Percentiles rank a stretch among this genome's conserved stretches.
These are phyloP conservation scores for Drosophila tanythrix DNA, from an alignment of 2,888 invertebrate species.

Conservation along the genomic window DNA sequence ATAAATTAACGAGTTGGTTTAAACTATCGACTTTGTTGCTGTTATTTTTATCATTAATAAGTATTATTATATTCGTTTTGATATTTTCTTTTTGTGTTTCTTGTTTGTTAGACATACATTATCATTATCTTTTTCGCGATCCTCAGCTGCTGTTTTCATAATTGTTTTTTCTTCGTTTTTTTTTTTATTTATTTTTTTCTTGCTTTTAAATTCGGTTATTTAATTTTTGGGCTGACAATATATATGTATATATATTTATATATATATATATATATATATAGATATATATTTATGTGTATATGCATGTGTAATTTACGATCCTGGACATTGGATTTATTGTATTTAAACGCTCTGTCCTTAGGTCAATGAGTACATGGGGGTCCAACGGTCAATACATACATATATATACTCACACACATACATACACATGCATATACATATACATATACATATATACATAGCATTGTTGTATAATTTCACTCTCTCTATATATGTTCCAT, in stretches of 20 bases:
- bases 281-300: neutral
- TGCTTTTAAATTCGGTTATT: conserved; percentile 67
- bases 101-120: conserved; percentile 45
- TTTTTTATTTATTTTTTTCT: conserved; percentile 17
- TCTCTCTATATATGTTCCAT: conserved; percentile 37
- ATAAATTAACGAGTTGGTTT: conserved; percentile 24
- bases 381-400: neutral
- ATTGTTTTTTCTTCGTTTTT: conserved; percentile 17
- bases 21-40: conserved; percentile 45
- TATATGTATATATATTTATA: conserved; percentile 32
- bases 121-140: conserved; percentile 17
- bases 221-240: conserved; percentile 33
- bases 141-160: conserved; percentile 34
- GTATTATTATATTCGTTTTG: conserved; percentile 31
- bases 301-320: conserved; percentile 13
- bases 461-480: conserved; percentile 42
- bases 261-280: conserved; percentile 6
- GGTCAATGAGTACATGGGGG: conserved; percentile 28
- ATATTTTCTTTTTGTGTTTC: conserved; percentile 19
- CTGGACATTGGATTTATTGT: conserved; percentile 15
- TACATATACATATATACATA: conserved; percentile 21
- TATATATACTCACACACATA: conserved; percentile 8
- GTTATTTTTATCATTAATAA: conserved; percentile 30
- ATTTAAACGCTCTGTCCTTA: conserved; percentile 9
- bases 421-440: conserved; percentile 10